These are phyloP conservation scores for Erpornis zantholeuca DNA, from an alignment of 2,113 vertebrate genomes.

Conservation along the genomic window DNA sequence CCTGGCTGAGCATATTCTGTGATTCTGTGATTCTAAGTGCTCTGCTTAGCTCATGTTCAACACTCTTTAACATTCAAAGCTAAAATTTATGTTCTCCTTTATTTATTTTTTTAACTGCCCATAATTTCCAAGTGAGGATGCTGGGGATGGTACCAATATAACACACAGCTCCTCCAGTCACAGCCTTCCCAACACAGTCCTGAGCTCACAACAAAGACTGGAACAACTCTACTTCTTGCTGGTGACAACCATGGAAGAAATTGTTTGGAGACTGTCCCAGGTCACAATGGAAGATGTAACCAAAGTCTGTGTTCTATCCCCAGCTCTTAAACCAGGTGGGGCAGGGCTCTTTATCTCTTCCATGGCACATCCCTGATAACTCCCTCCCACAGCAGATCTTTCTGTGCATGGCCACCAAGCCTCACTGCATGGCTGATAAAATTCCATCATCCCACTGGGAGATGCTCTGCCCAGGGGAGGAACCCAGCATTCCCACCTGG, in stretches of 20 bases:
- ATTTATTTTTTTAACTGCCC: neutral
- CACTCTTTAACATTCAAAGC: neutral
- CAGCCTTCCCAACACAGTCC: neutral
- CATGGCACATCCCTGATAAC: no score
- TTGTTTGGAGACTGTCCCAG: neutral
- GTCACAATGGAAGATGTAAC: neutral
- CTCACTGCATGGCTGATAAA: no score
- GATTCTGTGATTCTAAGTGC: neutral
- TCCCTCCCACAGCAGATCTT: no score
- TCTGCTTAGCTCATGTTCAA: neutral
- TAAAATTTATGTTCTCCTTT: neutral
- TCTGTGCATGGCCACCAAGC: no score
- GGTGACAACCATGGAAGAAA: neutral
- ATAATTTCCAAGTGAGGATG: neutral
- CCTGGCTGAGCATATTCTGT: fast-evolving
- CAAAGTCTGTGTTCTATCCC: neutral
- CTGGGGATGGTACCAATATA: neutral
- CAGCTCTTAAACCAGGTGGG: neutral
- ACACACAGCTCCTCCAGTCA: neutral
- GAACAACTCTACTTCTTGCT: neutral
- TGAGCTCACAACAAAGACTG: neutral
- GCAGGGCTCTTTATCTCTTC: neutral
- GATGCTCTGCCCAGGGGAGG: no score
- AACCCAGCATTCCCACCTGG: no score
- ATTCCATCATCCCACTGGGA: no score